Conservation (phyloP, 2,888 invertebrate species). For the Autographa gamma region DNA sequence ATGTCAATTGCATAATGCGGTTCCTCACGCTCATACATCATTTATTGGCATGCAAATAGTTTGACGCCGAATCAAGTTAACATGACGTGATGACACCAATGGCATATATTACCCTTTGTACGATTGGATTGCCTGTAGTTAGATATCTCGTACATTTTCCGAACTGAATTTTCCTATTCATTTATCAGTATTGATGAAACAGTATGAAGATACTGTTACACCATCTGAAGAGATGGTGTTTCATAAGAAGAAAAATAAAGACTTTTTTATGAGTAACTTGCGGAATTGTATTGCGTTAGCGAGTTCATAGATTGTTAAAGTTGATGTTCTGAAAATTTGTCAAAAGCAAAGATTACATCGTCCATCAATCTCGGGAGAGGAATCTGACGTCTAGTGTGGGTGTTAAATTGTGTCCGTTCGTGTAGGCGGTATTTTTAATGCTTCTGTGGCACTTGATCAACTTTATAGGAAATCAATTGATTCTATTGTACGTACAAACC, state of each 20-base stretch:
- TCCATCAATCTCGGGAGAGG: conserved; percentile 34
- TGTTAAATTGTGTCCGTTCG: conserved; percentile 24
- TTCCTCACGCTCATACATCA: conserved; percentile 46
- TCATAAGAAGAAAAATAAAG: not conserved
- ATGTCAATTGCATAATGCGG: conserved; percentile 51
- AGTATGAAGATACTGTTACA: too few species aligned
- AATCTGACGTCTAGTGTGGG: conserved; percentile 31
- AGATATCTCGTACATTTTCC: not conserved
- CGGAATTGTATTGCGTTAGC: conserved; percentile 9
- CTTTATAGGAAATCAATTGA: conserved; percentile 36
- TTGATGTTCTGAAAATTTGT: conserved; percentile 27
- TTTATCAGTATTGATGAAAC: not conserved
- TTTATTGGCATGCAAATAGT: conserved; percentile 62
- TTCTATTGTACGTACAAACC: conserved; percentile 16
- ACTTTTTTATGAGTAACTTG: not conserved
- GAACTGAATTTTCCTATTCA: not conserved
- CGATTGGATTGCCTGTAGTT: conserved; percentile 17
- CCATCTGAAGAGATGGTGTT: not conserved
- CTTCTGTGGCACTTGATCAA: conserved; percentile 19
- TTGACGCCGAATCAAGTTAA: conserved; percentile 59
- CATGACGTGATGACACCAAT: conserved; percentile 44
- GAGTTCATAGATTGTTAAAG: conserved; percentile 19
- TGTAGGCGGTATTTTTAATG: conserved; percentile 31
- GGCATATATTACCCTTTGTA: conserved; percentile 50
- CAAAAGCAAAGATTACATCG: conserved; percentile 22